Percentiles rank a stretch among this genome's conserved stretches.
Conservation (phyloP, 23 tunicate species). For the Trididemnum miniatum region DNA sequence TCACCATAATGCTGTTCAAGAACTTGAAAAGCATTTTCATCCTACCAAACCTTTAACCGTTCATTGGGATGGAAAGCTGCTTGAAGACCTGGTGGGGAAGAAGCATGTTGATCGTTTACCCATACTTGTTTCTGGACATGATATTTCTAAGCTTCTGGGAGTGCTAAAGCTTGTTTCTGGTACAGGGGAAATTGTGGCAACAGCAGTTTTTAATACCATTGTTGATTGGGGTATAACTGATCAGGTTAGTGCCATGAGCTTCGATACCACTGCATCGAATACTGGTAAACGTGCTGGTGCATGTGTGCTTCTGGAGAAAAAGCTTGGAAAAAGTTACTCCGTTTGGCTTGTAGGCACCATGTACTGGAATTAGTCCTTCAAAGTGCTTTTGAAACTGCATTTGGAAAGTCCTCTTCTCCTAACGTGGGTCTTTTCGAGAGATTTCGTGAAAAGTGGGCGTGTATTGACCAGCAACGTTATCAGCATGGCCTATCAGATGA, state of each 20-base stretch:
- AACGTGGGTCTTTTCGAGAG: neutral
- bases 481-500: too few relatives aligned
- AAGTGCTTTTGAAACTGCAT: neutral
- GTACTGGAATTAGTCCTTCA: neutral
- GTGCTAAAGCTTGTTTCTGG: neutral
- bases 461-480: too few relatives aligned
- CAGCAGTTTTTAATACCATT: neutral
- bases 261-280: neutral
- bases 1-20: neutral
- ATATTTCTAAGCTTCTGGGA: neutral
- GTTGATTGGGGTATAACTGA: neutral
- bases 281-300: neutral
- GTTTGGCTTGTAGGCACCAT: neutral
- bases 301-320: neutral
- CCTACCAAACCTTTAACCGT: neutral
- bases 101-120: neutral
- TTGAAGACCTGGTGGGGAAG: neutral
- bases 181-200: neutral
- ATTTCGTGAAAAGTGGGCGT: neutral
- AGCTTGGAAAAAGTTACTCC: neutral
- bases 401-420: neutral
- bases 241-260: neutral
- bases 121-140: neutral
- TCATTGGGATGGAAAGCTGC: neutral
- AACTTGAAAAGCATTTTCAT: neutral